Evolutionary conservation across 2,113 vertebrate genomes (phyloP).

Genomic region (Gadus macrocephalus): DNA sequence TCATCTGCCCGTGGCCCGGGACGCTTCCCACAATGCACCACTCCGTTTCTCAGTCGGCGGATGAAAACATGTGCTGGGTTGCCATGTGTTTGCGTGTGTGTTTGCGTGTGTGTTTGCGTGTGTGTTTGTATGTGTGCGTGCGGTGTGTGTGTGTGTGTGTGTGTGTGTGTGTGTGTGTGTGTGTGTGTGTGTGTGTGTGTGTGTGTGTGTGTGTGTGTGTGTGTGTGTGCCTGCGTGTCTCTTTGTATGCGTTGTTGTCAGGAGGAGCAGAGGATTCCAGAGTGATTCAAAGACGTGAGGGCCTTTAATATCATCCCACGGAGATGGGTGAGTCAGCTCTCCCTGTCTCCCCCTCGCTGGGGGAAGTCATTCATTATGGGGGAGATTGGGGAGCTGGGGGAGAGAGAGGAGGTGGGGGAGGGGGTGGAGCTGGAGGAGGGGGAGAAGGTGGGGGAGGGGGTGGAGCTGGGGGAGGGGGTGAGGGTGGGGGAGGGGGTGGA

Average conservation of each 20-base stretch:
- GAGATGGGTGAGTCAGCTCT: constrained; percentile 23
- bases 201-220: no score
- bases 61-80: constrained; percentile 28
- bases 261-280: no score
- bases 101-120: no score
- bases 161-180: no score
- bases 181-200: no score
- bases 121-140: no score
- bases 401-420: background rate
- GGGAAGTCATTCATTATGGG: constrained; percentile 7
- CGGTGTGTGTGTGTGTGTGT: no score
- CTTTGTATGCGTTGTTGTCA: no score
- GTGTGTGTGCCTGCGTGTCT: no score
- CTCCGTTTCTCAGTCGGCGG: constrained; percentile 15
- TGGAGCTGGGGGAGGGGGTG: no score
- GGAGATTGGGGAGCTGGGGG: background rate
- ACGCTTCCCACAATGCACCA: constrained; percentile 50
- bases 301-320: constrained; percentile 49
- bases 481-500: background rate
- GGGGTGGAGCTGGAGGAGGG: background rate
- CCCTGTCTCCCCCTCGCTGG: constrained; percentile 19
- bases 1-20: constrained; percentile 39
- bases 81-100: no score
- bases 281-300: constrained; percentile 27
- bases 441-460: background rate